Percentiles rank a stretch among this genome's conserved stretches.
phyloP scores from a whole-genome alignment of 1,140 invertebrate species.

The Homalodisca vitripennis region DNA sequence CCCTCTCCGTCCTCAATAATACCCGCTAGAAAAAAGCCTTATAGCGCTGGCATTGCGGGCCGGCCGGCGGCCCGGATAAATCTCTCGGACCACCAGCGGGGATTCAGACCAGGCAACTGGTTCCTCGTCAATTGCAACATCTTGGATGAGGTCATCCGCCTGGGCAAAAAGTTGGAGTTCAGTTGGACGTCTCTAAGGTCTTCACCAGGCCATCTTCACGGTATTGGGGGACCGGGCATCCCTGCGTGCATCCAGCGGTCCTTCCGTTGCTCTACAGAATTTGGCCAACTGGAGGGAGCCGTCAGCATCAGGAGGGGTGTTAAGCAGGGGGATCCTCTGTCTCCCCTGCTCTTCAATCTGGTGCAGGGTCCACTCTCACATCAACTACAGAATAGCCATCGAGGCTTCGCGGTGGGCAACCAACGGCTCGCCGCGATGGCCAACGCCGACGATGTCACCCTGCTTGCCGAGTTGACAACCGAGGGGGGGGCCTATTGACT shows the following conservation, averaged over 20 bases:
- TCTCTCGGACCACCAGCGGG: conserved; percentile 37
- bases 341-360: conserved; percentile 46
- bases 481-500: background rate
- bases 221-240: too few relatives aligned
- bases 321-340: too few relatives aligned
- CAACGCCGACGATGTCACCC: conserved; percentile 10
- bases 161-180: conserved; percentile 27
- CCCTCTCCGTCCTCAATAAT: too few relatives aligned
- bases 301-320: too few relatives aligned
- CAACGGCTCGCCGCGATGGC: too few relatives aligned
- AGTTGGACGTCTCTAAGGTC: conserved; percentile 29
- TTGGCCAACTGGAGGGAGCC: too few relatives aligned
- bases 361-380: conserved; percentile 40
- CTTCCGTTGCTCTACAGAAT: too few relatives aligned
- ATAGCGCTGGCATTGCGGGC: conserved; percentile 27
- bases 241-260: too few relatives aligned
- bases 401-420: too few relatives aligned
- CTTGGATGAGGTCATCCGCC: conserved; percentile 14
- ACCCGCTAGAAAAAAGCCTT: conserved; percentile 31
- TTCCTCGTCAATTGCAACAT: conserved; percentile 32
- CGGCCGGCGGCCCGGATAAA: background rate
- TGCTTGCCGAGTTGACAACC: background rate
- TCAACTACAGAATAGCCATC: background rate
- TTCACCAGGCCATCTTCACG: conserved; percentile 48
- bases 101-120: conserved; percentile 34